phyloP scores from a whole-genome alignment of 2,888 invertebrate genomes.

The Leuctra nigra region DNA sequence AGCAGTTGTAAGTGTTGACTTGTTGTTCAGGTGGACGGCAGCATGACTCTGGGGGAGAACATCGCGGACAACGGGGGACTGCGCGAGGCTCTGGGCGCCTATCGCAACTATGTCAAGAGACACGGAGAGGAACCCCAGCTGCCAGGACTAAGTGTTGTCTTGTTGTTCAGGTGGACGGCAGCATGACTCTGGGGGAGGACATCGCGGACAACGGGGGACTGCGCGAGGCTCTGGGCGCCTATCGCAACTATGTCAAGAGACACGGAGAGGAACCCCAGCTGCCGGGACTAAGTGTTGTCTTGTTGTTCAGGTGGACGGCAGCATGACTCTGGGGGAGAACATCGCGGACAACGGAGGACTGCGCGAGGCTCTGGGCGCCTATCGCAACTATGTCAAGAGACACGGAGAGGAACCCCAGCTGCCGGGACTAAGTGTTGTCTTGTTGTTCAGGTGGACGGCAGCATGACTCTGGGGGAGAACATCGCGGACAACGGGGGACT shows the following conservation, averaged over 20 bases:
- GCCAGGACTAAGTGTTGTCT: too few relatives aligned
- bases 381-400: slow-evolving; percentile 50
- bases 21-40: slow-evolving; percentile 66
- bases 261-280: slow-evolving; percentile 54
- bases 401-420: slow-evolving; percentile 54
- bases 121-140: slow-evolving; percentile 54
- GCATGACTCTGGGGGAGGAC: slow-evolving; percentile 70
- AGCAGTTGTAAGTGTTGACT: too few relatives aligned
- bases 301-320: slow-evolving; percentile 68
- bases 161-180: slow-evolving; percentile 66
- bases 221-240: slow-evolving; percentile 63
- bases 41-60: slow-evolving; percentile 70
- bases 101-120: slow-evolving; percentile 50
- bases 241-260: slow-evolving; percentile 50
- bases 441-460: slow-evolving; percentile 68
- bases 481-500: slow-evolving; percentile 80
- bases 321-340: slow-evolving; percentile 70
- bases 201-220: slow-evolving; percentile 80
- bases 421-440: too few relatives aligned
- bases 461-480: slow-evolving; percentile 70
- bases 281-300: too few relatives aligned
- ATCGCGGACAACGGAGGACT: slow-evolving; percentile 80
- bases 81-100: slow-evolving; percentile 63
- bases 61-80: slow-evolving; percentile 80
- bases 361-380: slow-evolving; percentile 63